These are phyloP conservation scores for Temnothorax rugatulus DNA, from an alignment of 2,888 invertebrate species.

Conservation along the genomic window DNA sequence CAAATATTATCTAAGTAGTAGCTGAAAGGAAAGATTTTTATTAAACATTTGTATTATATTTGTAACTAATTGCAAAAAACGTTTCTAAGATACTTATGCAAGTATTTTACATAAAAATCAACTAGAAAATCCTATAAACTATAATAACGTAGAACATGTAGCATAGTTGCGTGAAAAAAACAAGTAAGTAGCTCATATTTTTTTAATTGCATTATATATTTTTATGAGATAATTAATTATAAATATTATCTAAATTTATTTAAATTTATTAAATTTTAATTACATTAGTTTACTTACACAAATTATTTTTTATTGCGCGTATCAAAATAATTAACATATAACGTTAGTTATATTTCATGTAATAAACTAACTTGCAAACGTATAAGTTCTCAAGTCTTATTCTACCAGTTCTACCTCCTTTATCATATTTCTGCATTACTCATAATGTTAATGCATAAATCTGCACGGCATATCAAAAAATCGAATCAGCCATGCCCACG, in stretches of 20 bases:
- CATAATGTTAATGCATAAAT: conserved; percentile 39
- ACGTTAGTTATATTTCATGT: background rate
- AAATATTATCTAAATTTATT: background rate
- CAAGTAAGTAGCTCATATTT: background rate
- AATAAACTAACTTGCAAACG: background rate
- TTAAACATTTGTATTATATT: conserved; percentile 8
- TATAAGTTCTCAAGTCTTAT: background rate
- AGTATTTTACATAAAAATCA: background rate
- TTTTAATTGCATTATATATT: background rate
- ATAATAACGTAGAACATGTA: background rate
- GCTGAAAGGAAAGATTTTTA: background rate
- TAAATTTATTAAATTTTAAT: background rate
- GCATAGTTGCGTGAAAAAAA: background rate
- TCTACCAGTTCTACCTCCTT: background rate
- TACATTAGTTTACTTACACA: background rate
- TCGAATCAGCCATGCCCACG: conserved; percentile 33
- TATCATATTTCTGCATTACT: conserved; percentile 22
- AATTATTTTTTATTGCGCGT: background rate
- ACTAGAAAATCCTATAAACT: background rate
- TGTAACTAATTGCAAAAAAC: background rate
- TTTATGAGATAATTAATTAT: background rate
- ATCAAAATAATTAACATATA: background rate
- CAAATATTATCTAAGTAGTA: background rate
- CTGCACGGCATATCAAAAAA: conserved; percentile 20
- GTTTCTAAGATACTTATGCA: background rate